phyloP scores from a whole-genome alignment of 2,888 invertebrate species.

The Allophyes oxyacanthae region DNA sequence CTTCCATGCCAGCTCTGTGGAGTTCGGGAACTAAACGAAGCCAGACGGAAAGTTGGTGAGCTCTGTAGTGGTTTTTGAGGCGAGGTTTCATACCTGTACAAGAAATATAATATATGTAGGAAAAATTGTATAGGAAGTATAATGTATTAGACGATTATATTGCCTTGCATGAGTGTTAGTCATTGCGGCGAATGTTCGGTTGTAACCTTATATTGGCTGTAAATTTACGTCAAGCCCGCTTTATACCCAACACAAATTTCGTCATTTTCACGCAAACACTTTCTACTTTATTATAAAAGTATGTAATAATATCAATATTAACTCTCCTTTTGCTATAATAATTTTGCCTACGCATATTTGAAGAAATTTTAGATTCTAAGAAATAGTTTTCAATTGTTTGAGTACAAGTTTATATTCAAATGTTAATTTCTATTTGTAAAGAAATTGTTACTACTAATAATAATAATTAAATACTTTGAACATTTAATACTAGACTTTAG shows the following conservation, averaged over 20 bases:
- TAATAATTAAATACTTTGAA: too few species aligned
- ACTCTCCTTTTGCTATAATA: background rate
- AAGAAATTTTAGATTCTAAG: too few species aligned
- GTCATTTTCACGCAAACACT: background rate
- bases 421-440: background rate
- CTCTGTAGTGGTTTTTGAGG: constrained; percentile 97
- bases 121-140: background rate
- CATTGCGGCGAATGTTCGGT: background rate
- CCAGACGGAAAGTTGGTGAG: constrained; percentile 98
- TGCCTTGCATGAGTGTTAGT: background rate
- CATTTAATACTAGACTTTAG: constrained; percentile 4
- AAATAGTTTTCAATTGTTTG: background rate
- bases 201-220: constrained; percentile 2
- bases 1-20: constrained; percentile 96
- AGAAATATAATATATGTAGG: constrained; percentile 15
- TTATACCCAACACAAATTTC: background rate
- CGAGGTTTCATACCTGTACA: constrained; percentile 96
- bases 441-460: too few species aligned
- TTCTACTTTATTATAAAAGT: too few species aligned
- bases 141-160: background rate
- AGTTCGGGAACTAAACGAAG: constrained; percentile 97
- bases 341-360: too few species aligned
- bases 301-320: too few species aligned
- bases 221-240: background rate
- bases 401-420: background rate